Percentiles rank a stretch among this genome's conserved stretches.
phyloP scores from a whole-genome alignment of 2,113 vertebrate species.

The Ahaetulla prasina region DNA sequence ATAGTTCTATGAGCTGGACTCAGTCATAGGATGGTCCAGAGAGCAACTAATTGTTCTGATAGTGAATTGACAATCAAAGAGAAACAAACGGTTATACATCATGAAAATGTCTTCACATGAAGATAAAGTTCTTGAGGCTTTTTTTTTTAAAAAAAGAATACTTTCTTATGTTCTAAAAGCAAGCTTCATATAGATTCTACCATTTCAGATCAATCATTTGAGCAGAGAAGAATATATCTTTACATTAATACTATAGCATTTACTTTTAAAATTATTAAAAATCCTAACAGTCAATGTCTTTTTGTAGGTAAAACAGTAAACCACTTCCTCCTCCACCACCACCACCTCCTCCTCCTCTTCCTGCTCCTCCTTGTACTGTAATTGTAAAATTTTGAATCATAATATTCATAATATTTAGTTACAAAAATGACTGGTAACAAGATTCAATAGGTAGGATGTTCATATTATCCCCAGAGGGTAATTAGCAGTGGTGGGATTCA shows the following conservation, averaged over 20 bases:
- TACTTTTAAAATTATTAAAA: not conserved
- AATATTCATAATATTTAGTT: not conserved
- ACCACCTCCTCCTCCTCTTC: too few relatives aligned
- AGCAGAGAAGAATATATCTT: not conserved
- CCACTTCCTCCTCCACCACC: too few relatives aligned
- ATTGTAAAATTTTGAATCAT: not conserved
- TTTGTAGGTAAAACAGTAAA: not conserved
- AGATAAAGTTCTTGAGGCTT: conserved; percentile 7
- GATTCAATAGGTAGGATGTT: not conserved
- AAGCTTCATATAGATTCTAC: conserved; percentile 14
- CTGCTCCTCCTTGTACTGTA: not conserved
- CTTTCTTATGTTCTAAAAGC: not conserved
- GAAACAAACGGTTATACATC: not conserved
- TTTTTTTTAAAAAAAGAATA: not conserved
- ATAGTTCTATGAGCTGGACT: not conserved
- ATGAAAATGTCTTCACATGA: not conserved
- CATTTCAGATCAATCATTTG: conserved; percentile 2
- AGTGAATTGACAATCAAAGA: conserved; percentile 5
- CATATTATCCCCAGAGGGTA: not conserved
- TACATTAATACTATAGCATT: not conserved
- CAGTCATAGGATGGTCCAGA: not conserved
- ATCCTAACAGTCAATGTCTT: not conserved
- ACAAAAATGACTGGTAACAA: not conserved
- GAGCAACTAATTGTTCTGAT: not conserved
- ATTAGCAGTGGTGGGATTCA: too few relatives aligned